Conservation (phyloP, 1,140 invertebrate genomes). For the Drosophila albomicans region DNA sequence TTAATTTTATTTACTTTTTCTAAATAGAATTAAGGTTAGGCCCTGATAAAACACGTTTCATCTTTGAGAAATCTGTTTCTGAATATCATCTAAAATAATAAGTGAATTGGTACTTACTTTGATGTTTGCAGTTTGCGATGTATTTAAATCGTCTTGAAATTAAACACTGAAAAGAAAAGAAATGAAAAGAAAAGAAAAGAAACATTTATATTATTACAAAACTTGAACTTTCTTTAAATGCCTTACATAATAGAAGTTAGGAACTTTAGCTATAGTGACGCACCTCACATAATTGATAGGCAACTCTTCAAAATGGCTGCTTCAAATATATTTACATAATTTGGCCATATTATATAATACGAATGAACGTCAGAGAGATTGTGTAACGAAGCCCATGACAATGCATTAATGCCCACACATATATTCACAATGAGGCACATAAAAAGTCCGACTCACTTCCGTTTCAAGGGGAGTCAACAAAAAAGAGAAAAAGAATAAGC, state of each 20-base stretch:
- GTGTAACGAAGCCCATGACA: conserved; percentile 53
- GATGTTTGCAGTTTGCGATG: neutral
- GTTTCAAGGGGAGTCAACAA: conserved; percentile 25
- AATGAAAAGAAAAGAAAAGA: neutral
- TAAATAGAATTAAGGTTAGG: too few species aligned
- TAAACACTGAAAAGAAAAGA: neutral
- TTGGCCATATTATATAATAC: neutral
- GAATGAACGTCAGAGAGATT: neutral
- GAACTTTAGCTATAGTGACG: neutral
- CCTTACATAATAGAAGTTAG: too few species aligned
- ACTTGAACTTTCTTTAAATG: too few species aligned
- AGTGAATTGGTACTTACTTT: too few species aligned
- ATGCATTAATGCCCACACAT: conserved; percentile 47
- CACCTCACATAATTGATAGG: neutral
- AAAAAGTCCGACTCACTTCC: conserved; percentile 73
- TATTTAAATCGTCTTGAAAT: neutral
- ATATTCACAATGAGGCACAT: conserved; percentile 29
- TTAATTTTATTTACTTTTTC: too few species aligned
- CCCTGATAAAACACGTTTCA: too few species aligned
- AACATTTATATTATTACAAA: too few species aligned
- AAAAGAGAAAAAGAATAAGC: neutral
- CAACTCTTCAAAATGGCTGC: neutral
- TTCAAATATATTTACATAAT: conserved; percentile 1
- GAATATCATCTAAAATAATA: too few species aligned
- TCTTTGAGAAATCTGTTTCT: too few species aligned